A percentile compares a stretch with the other conserved stretches of the same genome.
Evolutionary conservation across 2,888 invertebrate genomes (phyloP).

Genomic region (Trissolcus brochymenae): DNA sequence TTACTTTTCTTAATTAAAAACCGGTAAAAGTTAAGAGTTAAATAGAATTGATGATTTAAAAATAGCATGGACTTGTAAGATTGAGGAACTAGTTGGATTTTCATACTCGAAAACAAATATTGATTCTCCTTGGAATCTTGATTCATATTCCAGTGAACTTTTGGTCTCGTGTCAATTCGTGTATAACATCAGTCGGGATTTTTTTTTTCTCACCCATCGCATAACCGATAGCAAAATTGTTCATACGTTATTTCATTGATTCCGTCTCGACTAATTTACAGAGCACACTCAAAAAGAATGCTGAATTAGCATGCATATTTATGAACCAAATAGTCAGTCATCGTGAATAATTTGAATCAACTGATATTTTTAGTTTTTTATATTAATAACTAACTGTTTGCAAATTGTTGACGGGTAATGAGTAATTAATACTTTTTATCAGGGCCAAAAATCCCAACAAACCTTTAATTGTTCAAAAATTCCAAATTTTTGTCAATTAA

Average conservation of each 20-base stretch:
- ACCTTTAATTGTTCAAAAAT: too few species aligned
- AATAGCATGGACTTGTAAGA: neutral
- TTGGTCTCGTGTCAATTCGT: neutral
- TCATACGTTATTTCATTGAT: neutral
- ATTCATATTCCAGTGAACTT: constrained; percentile 2
- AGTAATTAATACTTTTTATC: constrained; percentile 26
- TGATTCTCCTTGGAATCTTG: constrained; percentile 18
- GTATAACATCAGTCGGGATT: neutral
- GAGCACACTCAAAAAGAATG: constrained; percentile 14
- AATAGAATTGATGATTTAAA: neutral
- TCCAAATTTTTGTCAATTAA: too few species aligned
- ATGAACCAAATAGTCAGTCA: constrained; percentile 18
- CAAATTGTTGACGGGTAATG: constrained; percentile 29
- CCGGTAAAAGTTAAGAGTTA: too few species aligned
- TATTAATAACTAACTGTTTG: constrained; percentile 20
- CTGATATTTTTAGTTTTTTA: constrained; percentile 2
- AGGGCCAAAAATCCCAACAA: constrained; percentile 29
- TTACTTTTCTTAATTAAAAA: too few species aligned
- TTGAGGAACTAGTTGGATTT: constrained; percentile 13
- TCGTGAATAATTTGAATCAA: constrained; percentile 32
- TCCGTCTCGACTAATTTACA: constrained; percentile 5
- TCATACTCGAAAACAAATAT: constrained; percentile 18
- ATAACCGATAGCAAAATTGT: too few species aligned
- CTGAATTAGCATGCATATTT: constrained; percentile 19
- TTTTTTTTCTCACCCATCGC: too few species aligned